Evolutionary conservation across 2,888 invertebrate genomes (phyloP), one percentile per base, ranked within the genome.

Genomic region (Plebejus argus): DNA sequence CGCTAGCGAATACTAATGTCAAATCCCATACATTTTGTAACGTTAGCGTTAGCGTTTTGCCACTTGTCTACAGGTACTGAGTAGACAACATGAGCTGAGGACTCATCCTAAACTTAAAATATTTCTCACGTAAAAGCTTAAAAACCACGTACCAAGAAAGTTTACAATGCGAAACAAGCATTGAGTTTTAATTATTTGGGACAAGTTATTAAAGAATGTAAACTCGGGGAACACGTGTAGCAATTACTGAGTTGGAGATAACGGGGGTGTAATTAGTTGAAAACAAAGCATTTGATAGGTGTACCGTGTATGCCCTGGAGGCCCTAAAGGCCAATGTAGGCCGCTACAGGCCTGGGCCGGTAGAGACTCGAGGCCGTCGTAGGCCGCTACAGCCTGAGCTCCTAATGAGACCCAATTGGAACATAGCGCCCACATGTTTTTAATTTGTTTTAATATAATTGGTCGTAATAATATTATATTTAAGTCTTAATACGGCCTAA

Each of bases 261-360:
- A 23, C 53, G 23, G 80, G 86, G 85, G 86, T 89, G 86, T 89
- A 90, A 91, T 92, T 90, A 90, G 88, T 90, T 90, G 83, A 84
- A 88, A 91, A 91, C 88, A 89, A 89, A 89, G 87, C 86, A 85
- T 83, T 82, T 81, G 81, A 82, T 82, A 81, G 82, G 84, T 82
- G 79, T 81, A 80, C 79, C 23, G 20, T 61, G 20, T 4, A 28
- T 15, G 58, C 58, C 20, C 7, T 8, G 58, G 4, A 58, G 20
- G 58, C 58, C 20, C n/a, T 58, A 49, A 12, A 58, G 56, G 56
- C 56, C 56, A 58, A 20, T 8, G 18, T 58, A 58, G 56, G 56
- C 56, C 56, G 7, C 56, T 49, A 49, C 49, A 39, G 39, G 39
- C 39, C 39, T 39, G 39, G 49, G 15, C 15, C 12, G 49, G 15